A percentile compares a stretch with the other conserved stretches of the same genome.
These are phyloP conservation scores for Melieria crassipennis DNA, from an alignment of 2,888 invertebrate genomes.

Conservation along the genomic window DNA sequence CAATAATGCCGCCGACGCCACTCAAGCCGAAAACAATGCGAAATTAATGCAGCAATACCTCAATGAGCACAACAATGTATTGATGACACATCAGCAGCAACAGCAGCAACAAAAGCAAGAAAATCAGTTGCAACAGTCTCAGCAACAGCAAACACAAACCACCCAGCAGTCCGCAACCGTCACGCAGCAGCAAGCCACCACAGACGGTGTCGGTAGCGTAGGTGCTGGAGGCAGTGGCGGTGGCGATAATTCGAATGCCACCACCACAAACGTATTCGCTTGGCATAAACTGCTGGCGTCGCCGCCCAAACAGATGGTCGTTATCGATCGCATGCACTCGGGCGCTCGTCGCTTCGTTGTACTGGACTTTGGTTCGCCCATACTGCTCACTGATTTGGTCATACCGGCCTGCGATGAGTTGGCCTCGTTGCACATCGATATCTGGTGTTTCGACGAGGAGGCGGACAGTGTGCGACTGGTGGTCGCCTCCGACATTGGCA, in stretches of 20 bases:
- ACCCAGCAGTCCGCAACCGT: slow-evolving; percentile 19
- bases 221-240: not conserved
- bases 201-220: not conserved
- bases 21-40: slow-evolving; percentile 6
- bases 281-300: slow-evolving; percentile 83
- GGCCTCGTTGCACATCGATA: slow-evolving; percentile 87
- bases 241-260: slow-evolving; percentile 43
- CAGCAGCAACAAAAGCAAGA: slow-evolving; percentile 18
- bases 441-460: slow-evolving; percentile 90
- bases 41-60: not conserved
- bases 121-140: slow-evolving; percentile 36
- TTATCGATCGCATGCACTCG: slow-evolving; percentile 93
- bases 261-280: slow-evolving; percentile 66
- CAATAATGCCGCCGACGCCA: slow-evolving; percentile 28
- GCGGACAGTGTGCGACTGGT: slow-evolving; percentile 85
- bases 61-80: slow-evolving; percentile 6
- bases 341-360: slow-evolving; percentile 92
- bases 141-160: slow-evolving; percentile 43
- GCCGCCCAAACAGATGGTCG: slow-evolving; percentile 85
- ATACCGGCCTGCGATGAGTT: slow-evolving; percentile 84
- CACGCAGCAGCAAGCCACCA: slow-evolving; percentile 15
- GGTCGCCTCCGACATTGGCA: slow-evolving; percentile 87
- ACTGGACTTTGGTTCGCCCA: slow-evolving; percentile 88
- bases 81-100: slow-evolving; percentile 17
- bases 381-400: slow-evolving; percentile 85